Percentiles rank a stretch among this genome's conserved stretches.
Evolutionary conservation across 1,140 invertebrate species (phyloP).

Genomic region (Pseudomyrmex pallidus): DNA sequence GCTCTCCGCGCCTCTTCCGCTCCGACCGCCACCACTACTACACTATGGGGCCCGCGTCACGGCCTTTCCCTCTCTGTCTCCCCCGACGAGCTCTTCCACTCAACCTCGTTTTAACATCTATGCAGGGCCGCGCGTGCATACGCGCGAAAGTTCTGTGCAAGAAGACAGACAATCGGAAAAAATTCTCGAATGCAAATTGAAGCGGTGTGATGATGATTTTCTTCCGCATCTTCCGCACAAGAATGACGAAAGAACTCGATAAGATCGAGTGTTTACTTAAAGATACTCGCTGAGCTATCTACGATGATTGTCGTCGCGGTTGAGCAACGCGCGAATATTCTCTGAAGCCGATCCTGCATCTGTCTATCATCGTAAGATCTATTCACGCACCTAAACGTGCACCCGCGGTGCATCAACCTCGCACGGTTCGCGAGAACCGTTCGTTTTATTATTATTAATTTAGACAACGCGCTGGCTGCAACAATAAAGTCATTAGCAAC

Average conservation of each 20-base stretch:
- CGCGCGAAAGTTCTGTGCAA: not conserved
- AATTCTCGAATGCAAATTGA: not conserved
- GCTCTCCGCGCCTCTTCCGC: slow-evolving; percentile 43
- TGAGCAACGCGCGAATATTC: not conserved
- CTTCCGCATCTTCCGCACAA: not conserved
- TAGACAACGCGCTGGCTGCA: not conserved
- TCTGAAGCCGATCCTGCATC: slow-evolving; percentile 27
- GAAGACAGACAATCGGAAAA: not conserved
- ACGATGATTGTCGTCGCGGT: not conserved
- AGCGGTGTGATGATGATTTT: too few species aligned
- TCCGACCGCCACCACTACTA: slow-evolving; percentile 25
- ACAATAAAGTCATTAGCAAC: not conserved
- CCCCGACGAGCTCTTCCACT: slow-evolving; percentile 28
- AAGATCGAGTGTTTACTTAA: too few species aligned
- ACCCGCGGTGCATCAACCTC: slow-evolving; percentile 27
- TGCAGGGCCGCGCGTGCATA: slow-evolving; percentile 30
- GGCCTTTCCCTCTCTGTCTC: slow-evolving; percentile 48
- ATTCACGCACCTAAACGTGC: slow-evolving; percentile 24
- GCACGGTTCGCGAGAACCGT: slow-evolving; percentile 21
- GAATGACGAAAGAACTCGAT: not conserved
- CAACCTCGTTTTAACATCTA: slow-evolving; percentile 60
- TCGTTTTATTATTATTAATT: slow-evolving; percentile 25
- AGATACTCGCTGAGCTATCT: too few species aligned
- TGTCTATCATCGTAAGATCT: slow-evolving; percentile 29
- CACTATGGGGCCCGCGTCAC: slow-evolving; percentile 12